Evolutionary conservation across 2,113 vertebrate genomes (phyloP).

Genomic region (Fulmarus glacialis): DNA sequence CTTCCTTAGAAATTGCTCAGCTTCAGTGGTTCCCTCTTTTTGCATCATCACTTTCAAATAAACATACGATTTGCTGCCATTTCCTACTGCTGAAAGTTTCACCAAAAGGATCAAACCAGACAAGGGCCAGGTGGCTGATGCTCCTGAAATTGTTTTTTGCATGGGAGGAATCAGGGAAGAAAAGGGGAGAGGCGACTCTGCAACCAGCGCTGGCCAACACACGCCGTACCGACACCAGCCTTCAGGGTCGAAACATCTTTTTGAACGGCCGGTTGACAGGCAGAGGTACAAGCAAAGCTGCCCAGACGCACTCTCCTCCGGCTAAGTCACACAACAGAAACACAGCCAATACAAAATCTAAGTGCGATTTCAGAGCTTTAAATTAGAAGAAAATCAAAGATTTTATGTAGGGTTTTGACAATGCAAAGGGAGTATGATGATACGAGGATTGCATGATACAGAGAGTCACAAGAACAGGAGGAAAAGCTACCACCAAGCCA

Average conservation of each 20-base stretch:
- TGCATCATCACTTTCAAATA: background rate
- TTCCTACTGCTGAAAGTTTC: background rate
- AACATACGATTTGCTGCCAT: rapidly evolving
- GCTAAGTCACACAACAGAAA: background rate
- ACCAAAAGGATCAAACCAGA: background rate
- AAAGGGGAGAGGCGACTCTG: background rate
- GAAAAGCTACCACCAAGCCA: background rate
- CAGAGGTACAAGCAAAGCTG: background rate
- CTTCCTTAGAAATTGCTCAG: background rate
- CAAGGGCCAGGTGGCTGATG: background rate
- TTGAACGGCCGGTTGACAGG: background rate
- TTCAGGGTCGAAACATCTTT: background rate
- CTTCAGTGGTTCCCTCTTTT: background rate
- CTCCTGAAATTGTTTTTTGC: background rate
- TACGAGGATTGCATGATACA: background rate
- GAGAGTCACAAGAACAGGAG: background rate
- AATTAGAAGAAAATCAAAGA: background rate
- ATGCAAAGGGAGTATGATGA: background rate
- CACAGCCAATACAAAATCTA: background rate
- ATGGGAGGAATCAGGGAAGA: background rate
- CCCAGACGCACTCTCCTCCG: background rate
- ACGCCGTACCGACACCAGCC: background rate
- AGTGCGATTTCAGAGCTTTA: background rate
- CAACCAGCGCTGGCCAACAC: background rate
- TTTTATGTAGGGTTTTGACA: background rate